Base-by-base conservation (phyloP, 1,140 invertebrate genomes). In the Phthorimaea operculella region DNA sequence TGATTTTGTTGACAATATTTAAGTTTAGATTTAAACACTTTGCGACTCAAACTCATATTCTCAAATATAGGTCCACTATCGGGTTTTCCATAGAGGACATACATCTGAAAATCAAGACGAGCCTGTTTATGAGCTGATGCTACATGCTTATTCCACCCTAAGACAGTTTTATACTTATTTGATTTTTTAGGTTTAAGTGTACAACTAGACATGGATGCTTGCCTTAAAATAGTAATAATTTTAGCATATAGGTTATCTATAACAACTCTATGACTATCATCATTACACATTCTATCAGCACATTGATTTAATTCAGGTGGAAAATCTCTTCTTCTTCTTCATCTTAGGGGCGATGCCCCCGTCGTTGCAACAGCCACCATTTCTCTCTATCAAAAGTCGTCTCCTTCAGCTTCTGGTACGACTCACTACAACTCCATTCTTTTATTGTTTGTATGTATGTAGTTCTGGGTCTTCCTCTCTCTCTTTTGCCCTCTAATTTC, bases 1-100 rank as follows among this genome's bases (percentile, higher is more conserved):
- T 54, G 53, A 33, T 54, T 47, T 14, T 54, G 34, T 6, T 21
- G 12, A 33, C 39, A 45, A 18, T 44, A 54, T 10, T 48, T 48
- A 17, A 54, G 44, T 10, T 11, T n/a, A 14, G 36, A 17, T 48
- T 54, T 54, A 7, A 54, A 54, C 7, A 18, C 10, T 33, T 47
- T 54, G 4, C 53, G 42, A 45, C 34, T 16, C 4, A 12, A n/a
- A 8, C 11, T 2, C 53, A 54, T 54, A 0, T 54, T 33, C 17
- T 54, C 42, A 47, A 48, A 48, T 15, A 48, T 48, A 18, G 45
- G 45, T 48, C 45, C 45, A 48, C 45, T 48, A 14, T 10, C 10
- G 16, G 45, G 17, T 16, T 48, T 48, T 10, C 45, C 4, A 18
- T 48, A 48, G 4, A 16, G 45, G 14, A 48, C 16, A 48, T 48